Conservation (phyloP, 1,140 invertebrate species). For the Brachionus angularis region DNA sequence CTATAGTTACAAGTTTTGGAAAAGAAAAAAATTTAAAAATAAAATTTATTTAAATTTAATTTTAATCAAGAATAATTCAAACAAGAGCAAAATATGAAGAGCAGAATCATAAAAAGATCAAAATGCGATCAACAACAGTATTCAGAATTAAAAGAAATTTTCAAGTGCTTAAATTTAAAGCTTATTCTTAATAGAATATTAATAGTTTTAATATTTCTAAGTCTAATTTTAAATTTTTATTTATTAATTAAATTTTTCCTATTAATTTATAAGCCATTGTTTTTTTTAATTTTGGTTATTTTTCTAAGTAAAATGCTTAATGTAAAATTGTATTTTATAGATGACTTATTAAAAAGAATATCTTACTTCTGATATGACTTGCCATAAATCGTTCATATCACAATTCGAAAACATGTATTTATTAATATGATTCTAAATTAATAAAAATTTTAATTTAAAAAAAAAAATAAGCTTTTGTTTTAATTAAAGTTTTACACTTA, state of each 20-base stretch:
- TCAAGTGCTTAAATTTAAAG: not conserved
- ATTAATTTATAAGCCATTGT: constrained; percentile 48
- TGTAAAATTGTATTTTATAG: not conserved
- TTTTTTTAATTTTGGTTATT: constrained; percentile 47
- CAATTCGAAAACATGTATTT: constrained; percentile 56
- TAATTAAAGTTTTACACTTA: constrained; percentile 49
- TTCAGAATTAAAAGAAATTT: no score
- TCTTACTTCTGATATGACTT: constrained; percentile 60
- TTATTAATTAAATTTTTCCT: not conserved
- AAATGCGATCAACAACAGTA: no score
- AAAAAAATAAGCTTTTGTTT: constrained; percentile 8
- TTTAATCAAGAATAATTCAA: no score
- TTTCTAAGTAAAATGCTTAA: constrained; percentile 44
- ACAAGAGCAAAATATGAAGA: no score
- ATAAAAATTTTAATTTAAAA: not conserved
- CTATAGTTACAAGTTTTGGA: not conserved
- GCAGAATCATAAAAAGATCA: no score
- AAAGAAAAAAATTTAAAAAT: not conserved
- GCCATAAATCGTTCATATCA: constrained; percentile 53
- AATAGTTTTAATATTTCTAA: not conserved
- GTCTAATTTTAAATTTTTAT: no score
- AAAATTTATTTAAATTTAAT: no score
- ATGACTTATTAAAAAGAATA: constrained; percentile 29
- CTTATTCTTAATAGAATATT: not conserved
- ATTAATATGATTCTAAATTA: constrained; percentile 49